Conservation (phyloP, 2,888 invertebrate genomes). For the Orthosia gracilis region DNA sequence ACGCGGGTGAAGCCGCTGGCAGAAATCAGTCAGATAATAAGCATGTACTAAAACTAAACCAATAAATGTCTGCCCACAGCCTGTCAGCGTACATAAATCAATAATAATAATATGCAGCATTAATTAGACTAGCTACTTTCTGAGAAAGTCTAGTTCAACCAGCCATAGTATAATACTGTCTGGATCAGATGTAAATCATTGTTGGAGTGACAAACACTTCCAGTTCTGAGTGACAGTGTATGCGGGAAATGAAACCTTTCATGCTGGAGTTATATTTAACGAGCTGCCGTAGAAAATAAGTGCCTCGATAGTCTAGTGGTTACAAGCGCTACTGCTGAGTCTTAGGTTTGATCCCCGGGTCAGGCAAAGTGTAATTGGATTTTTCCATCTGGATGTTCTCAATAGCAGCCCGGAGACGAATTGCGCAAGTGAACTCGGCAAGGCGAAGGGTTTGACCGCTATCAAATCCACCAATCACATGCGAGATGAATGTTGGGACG, state of each 20-base stretch:
- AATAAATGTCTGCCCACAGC: slow-evolving; percentile 15
- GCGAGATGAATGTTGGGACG: too few relatives aligned
- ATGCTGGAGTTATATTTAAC: background rate
- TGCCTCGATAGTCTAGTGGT: too few relatives aligned
- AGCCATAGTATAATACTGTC: background rate
- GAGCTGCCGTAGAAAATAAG: background rate
- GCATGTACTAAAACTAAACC: slow-evolving; percentile 5
- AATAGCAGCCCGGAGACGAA: too few relatives aligned
- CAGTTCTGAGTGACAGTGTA: slow-evolving; percentile 5
- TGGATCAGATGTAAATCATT: slow-evolving; percentile 15
- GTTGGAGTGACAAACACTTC: slow-evolving; percentile 9
- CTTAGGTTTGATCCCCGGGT: too few relatives aligned
- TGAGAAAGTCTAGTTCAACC: background rate
- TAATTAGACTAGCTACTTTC: slow-evolving; percentile 9
- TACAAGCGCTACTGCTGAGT: too few relatives aligned
- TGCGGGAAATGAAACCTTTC: background rate
- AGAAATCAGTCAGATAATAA: background rate
- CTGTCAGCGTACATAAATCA: background rate
- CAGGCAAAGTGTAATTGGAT: too few relatives aligned
- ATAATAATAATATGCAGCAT: slow-evolving; percentile 19
- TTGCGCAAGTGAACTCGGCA: too few relatives aligned
- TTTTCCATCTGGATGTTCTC: too few relatives aligned
- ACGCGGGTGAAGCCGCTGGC: too few relatives aligned
- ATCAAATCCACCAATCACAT: too few relatives aligned
- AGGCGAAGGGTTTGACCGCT: too few relatives aligned